A percentile compares a stretch with the other conserved stretches of the same genome.
phyloP scores from a whole-genome alignment of 2,888 invertebrate species.

The Cylloceria caligata region DNA sequence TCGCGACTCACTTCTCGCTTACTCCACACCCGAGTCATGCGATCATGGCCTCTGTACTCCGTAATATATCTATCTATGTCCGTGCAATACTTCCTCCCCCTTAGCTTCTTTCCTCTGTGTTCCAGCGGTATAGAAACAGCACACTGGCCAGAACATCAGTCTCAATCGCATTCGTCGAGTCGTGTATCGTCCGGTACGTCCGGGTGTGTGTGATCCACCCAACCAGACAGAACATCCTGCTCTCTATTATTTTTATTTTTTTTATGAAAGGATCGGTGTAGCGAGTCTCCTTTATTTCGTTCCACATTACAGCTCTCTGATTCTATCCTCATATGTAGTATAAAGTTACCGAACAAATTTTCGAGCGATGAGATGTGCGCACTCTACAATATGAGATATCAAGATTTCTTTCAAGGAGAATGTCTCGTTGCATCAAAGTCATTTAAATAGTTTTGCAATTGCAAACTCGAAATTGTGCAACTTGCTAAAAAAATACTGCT shows the following conservation, averaged over 20 bases:
- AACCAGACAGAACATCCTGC: slow-evolving; percentile 5
- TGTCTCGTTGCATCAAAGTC: too few relatives aligned
- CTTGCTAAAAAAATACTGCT: too few relatives aligned
- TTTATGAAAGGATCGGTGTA: background rate
- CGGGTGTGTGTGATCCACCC: slow-evolving; percentile 35
- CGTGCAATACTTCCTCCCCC: slow-evolving; percentile 41
- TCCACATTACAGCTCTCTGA: background rate
- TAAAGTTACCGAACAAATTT: too few relatives aligned
- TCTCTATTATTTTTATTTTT: background rate
- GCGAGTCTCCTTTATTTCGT: background rate
- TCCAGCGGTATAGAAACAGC: background rate
- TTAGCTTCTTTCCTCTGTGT: slow-evolving; percentile 14
- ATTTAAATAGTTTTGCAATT: too few relatives aligned
- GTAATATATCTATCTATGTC: slow-evolving; percentile 38
- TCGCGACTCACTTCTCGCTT: slow-evolving; percentile 63
- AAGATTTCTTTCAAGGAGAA: too few relatives aligned
- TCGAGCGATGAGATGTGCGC: too few relatives aligned
- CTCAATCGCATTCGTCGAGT: slow-evolving; percentile 26
- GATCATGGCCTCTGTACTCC: slow-evolving; percentile 40
- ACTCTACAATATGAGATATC: too few relatives aligned
- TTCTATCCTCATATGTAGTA: background rate
- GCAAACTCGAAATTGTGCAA: too few relatives aligned
- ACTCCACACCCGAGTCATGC: slow-evolving; percentile 47
- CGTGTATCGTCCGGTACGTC: slow-evolving; percentile 15
- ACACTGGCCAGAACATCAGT: background rate